These are phyloP conservation scores for Maconellicoccus hirsutus DNA, from an alignment of 1,140 invertebrate genomes.

Conservation along the genomic window DNA sequence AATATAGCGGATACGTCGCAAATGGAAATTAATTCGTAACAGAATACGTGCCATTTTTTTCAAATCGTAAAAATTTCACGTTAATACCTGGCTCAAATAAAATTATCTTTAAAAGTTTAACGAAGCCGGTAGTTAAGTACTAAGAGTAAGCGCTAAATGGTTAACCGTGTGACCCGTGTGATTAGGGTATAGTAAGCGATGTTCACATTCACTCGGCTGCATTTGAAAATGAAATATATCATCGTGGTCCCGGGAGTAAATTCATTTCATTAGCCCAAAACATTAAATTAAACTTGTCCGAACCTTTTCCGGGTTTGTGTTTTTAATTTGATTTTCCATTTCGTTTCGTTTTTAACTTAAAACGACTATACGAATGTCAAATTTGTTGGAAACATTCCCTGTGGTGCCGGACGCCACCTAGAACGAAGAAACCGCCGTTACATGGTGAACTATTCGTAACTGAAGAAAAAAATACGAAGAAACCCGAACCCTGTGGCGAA, in stretches of 20 bases:
- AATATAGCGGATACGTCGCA: background rate
- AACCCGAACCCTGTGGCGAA: too few species aligned
- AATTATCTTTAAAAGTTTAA: background rate
- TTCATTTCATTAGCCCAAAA: conserved; percentile 5
- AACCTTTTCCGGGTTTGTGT: conserved; percentile 7
- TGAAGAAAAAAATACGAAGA: too few species aligned
- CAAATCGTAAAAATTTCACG: background rate
- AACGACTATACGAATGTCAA: conserved; percentile 8
- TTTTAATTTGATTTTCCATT: conserved; percentile 10
- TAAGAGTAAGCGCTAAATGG: background rate
- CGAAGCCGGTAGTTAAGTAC: background rate
- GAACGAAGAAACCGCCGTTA: background rate
- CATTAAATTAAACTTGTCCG: conserved; percentile 9
- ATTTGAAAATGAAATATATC: conserved; percentile 4
- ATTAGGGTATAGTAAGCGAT: background rate
- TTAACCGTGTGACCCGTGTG: conserved; percentile 2
- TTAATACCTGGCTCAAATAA: background rate
- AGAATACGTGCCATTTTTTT: background rate
- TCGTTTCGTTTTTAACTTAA: background rate
- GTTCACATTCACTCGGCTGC: background rate
- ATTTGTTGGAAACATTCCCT: conserved; percentile 4
- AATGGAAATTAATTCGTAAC: background rate
- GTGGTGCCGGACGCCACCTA: background rate
- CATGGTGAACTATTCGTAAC: too few species aligned
- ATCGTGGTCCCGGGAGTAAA: conserved; percentile 2